phyloP scores from a whole-genome alignment of 2,113 vertebrate genomes.

The Solenodon paradoxus region DNA sequence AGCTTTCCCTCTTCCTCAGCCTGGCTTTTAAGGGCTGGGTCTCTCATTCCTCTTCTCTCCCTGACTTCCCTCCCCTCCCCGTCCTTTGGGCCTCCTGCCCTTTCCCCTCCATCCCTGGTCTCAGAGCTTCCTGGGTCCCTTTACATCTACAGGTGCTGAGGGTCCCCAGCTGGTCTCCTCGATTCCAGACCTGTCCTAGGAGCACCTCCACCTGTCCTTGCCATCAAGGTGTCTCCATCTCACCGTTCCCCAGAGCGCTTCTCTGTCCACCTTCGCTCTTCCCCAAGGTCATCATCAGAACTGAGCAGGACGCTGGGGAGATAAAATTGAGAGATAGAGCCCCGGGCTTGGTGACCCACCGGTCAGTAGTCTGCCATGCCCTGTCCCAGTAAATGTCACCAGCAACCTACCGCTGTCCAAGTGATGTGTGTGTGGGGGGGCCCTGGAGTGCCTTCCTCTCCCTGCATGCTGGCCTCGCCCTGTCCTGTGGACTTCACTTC shows the following conservation, averaged over 20 bases:
- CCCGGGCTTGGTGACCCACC: rapidly evolving
- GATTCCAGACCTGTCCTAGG: too few species aligned
- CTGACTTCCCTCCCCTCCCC: not conserved
- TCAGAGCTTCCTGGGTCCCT: too few species aligned
- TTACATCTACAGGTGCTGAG: rapidly evolving
- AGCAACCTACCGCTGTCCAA: rapidly evolving
- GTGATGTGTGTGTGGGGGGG: too few species aligned
- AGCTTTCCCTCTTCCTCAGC: not conserved
- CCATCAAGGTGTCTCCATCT: not conserved
- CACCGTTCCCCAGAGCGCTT: not conserved
- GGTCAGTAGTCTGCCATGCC: too few species aligned
- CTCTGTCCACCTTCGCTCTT: not conserved
- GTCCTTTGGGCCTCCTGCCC: too few species aligned
- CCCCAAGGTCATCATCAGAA: too few species aligned
- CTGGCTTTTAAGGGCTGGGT: too few species aligned
- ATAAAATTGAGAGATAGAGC: not conserved
- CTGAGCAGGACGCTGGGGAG: not conserved
- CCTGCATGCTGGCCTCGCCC: rapidly evolving
- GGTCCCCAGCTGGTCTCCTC: too few species aligned
- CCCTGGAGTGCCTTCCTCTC: rapidly evolving
- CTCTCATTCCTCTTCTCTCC: rapidly evolving
- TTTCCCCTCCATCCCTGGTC: too few species aligned
- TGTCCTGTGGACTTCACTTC: rapidly evolving
- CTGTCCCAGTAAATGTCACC: too few species aligned
- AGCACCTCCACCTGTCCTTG: too few species aligned